Evolutionary conservation across 2,113 vertebrate species (phyloP).

Genomic region (Chrysochloris asiatica): DNA sequence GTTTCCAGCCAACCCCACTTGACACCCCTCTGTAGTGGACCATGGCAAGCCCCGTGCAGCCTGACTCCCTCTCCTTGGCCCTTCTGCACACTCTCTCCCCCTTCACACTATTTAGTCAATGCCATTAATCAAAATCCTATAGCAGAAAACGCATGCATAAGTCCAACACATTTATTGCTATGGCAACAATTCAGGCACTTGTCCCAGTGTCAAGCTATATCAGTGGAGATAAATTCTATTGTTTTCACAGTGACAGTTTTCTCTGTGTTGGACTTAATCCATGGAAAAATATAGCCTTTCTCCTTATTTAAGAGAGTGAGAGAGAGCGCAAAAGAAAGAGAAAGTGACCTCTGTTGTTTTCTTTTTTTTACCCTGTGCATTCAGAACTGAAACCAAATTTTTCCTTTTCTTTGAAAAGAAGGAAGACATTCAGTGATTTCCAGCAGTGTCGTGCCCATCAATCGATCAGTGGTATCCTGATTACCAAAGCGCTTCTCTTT

Average conservation of each 20-base stretch:
- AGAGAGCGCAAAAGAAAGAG: conserved; percentile 78
- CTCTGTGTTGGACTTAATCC: conserved; percentile 91
- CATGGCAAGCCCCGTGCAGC: conserved; percentile 57
- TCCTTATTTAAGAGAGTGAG: conserved; percentile 81
- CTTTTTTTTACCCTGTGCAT: neutral
- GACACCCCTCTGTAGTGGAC: neutral
- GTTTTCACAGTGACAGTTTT: conserved; percentile 94
- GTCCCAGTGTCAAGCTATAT: conserved; percentile 99
- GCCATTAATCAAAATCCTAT: conserved; percentile 94
- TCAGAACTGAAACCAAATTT: conserved; percentile 58
- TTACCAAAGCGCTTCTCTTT: neutral
- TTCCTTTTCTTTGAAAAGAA: conserved; percentile 45
- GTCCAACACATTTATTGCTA: conserved; percentile 99
- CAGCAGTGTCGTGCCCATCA: neutral
- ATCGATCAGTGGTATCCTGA: neutral
- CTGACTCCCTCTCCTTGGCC: conserved; percentile 77
- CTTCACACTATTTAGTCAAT: conserved; percentile 89
- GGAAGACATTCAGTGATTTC: conserved; percentile 13
- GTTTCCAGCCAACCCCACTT: conserved; percentile 4
- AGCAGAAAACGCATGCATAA: conserved; percentile 99
- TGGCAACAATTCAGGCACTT: conserved; percentile 99
- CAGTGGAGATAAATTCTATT: conserved; percentile 98
- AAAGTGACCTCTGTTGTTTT: conserved; percentile 73
- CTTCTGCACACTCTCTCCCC: conserved; percentile 82
- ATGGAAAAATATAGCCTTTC: conserved; percentile 87